Conservation (phyloP, 2,113 vertebrate species). For the Anseranas semipalmata region DNA sequence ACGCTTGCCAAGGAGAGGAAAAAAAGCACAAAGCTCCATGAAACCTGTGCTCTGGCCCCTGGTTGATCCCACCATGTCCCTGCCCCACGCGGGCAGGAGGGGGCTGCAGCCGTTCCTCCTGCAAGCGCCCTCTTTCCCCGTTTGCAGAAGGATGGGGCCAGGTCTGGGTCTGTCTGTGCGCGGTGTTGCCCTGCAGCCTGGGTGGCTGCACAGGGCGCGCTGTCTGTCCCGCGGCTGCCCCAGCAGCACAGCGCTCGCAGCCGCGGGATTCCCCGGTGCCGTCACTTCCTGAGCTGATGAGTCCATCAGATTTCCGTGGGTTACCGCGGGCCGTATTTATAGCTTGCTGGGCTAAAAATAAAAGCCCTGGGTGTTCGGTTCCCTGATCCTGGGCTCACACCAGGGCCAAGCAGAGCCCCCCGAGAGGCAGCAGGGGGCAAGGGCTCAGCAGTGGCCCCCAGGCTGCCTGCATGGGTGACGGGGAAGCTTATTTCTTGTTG, state of each 20-base stretch:
- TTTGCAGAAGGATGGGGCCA: not conserved
- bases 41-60: not conserved
- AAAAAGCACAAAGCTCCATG: not conserved
- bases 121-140: not conserved
- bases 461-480: rapidly evolving
- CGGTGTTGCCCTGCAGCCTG: rapidly evolving
- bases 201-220: not conserved
- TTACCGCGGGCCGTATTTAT: not conserved
- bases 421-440: rapidly evolving
- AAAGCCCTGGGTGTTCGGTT: not conserved
- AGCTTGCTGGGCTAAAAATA: slow-evolving; percentile 35
- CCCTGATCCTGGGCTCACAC: not conserved
- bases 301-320: not conserved
- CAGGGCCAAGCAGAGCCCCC: not conserved
- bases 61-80: not conserved
- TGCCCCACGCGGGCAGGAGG: not conserved
- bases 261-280: rapidly evolving
- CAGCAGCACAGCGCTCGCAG: not conserved
- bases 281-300: not conserved
- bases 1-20: not conserved
- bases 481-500: not conserved
- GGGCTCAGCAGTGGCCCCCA: not conserved
- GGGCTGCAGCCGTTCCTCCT: not conserved
- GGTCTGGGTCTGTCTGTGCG: too few species aligned
- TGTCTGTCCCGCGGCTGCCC: not conserved